Conservation (phyloP, 2,113 vertebrate species). For the Pachyramphus minor region DNA sequence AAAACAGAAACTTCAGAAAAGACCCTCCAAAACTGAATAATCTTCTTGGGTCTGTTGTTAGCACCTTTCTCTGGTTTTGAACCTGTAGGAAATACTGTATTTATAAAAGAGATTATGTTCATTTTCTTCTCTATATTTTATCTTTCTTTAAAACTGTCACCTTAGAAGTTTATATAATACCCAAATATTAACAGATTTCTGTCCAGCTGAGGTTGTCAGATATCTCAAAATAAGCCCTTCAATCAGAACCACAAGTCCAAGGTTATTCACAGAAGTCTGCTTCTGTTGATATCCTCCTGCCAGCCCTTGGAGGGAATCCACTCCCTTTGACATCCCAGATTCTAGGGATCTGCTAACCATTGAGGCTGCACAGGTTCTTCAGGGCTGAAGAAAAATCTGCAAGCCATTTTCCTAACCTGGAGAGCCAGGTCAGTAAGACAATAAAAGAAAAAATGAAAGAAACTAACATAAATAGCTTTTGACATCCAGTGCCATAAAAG, state of each 20-base stretch:
- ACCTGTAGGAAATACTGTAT: background rate
- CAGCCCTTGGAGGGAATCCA: background rate
- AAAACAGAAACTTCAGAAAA: background rate
- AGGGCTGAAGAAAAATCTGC: constrained; percentile 17
- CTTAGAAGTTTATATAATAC: background rate
- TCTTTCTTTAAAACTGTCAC: background rate
- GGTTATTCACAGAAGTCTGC: background rate
- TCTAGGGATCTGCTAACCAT: background rate
- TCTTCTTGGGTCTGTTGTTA: background rate
- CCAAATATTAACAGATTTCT: background rate
- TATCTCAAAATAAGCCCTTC: background rate
- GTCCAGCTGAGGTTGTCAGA: background rate
- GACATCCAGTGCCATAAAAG: constrained; percentile 68
- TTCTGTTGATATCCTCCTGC: background rate
- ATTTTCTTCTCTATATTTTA: background rate
- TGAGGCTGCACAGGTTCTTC: background rate
- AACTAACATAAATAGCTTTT: constrained; percentile 41
- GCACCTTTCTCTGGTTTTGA: background rate
- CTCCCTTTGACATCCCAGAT: background rate
- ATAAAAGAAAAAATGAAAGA: constrained; percentile 52
- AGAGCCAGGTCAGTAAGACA: constrained; percentile 29
- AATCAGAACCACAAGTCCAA: background rate
- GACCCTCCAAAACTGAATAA: no score
- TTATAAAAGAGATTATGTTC: background rate
- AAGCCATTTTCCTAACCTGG: constrained; percentile 58